phyloP scores from a whole-genome alignment of 2,888 invertebrate genomes.

The Hartigia nigra region DNA sequence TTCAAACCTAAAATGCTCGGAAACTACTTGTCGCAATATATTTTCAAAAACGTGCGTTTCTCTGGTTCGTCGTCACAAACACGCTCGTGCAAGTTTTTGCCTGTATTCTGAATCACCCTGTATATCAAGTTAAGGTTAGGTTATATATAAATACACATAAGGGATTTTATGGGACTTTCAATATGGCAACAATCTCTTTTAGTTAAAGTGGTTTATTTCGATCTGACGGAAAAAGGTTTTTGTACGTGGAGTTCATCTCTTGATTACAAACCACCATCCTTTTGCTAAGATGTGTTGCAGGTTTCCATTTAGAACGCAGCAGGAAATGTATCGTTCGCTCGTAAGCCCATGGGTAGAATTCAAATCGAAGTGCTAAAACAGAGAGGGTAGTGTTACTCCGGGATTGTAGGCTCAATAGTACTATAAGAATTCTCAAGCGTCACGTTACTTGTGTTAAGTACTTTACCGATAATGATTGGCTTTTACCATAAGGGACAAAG shows the following conservation, averaged over 20 bases:
- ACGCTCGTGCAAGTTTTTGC: too few species aligned
- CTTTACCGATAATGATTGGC: not conserved
- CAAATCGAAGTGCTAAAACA: not conserved
- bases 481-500: not conserved
- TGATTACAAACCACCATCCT: not conserved
- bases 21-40: too few species aligned
- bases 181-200: not conserved
- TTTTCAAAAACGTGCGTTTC: constrained; percentile 26
- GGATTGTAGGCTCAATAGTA: not conserved
- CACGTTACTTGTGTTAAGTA: not conserved
- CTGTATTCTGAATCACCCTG: too few species aligned
- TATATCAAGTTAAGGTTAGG: not conserved
- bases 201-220: not conserved
- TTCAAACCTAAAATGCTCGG: too few species aligned
- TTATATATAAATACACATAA: not conserved
- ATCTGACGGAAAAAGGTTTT: not conserved
- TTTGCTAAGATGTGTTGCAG: not conserved
- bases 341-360: not conserved
- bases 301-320: not conserved
- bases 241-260: not conserved
- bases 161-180: not conserved
- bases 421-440: not conserved
- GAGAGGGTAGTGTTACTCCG: not conserved
- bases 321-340: not conserved
- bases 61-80: too few species aligned